These are phyloP conservation scores for Grammomys dolichurus DNA, from an alignment of 2,113 vertebrate genomes.

Conservation along the genomic window DNA sequence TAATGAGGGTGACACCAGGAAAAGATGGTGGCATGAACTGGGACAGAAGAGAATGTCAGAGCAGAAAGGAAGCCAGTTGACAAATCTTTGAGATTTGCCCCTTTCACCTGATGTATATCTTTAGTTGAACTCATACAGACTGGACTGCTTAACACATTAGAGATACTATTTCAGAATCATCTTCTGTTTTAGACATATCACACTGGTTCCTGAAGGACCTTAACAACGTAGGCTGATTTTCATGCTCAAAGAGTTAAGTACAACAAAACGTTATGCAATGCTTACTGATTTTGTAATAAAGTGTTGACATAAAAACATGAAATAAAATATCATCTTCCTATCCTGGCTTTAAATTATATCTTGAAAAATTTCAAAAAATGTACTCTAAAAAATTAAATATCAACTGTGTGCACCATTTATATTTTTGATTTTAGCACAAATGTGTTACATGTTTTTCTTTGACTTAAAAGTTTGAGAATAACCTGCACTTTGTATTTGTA, in stretches of 20 bases:
- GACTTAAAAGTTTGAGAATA: neutral
- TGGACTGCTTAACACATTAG: neutral
- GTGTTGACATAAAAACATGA: neutral
- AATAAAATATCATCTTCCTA: neutral
- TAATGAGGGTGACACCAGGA: neutral
- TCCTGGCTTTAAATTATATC: constrained; percentile 27
- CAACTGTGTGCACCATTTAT: neutral
- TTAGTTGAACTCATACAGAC: neutral
- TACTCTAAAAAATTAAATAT: constrained; percentile 13
- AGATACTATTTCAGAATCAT: neutral
- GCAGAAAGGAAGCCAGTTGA: neutral
- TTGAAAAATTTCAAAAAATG: constrained; percentile 4
- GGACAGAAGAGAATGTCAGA: neutral
- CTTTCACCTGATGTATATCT: neutral
- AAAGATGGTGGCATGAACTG: neutral
- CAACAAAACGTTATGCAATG: neutral
- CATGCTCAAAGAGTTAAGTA: neutral
- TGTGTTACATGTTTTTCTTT: constrained; percentile 6
- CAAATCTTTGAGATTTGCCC: neutral
- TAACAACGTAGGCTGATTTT: neutral
- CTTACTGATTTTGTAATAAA: neutral
- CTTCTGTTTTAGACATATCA: neutral
- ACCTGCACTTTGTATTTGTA: neutral
- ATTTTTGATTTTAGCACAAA: neutral
- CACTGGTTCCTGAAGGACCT: neutral